Percentiles rank a stretch among this genome's conserved stretches.
phyloP scores from a whole-genome alignment of 1,140 invertebrate genomes.

The Phymastichus coffea region DNA sequence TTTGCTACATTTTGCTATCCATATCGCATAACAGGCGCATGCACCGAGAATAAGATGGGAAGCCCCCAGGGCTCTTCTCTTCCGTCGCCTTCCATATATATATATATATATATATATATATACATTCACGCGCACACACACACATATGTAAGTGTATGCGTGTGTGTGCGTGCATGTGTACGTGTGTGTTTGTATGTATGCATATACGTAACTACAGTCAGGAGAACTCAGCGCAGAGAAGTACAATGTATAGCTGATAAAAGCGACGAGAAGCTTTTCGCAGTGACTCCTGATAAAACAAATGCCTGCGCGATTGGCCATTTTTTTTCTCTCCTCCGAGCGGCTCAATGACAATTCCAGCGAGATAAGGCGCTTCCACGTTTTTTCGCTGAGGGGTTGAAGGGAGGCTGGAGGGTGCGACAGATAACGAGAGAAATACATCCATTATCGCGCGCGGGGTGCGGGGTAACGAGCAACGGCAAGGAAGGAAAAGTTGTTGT shows the following conservation, averaged over 20 bases:
- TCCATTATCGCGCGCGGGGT: not conserved
- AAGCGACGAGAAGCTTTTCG: too few species aligned
- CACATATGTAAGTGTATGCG: too few species aligned
- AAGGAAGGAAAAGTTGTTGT: conserved; percentile 5
- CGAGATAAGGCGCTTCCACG: not conserved
- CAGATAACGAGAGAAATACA: not conserved
- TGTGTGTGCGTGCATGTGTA: too few species aligned
- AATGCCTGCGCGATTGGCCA: conserved; percentile 24
- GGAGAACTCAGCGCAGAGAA: too few species aligned
- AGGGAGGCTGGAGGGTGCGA: too few species aligned
- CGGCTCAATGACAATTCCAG: conserved; percentile 22
- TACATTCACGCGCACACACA: too few species aligned
- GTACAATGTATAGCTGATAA: too few species aligned
- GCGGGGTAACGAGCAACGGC: too few species aligned
- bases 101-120: not conserved
- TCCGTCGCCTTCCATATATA: too few species aligned
- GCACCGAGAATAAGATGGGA: conserved; percentile 45
- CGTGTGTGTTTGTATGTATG: too few species aligned
- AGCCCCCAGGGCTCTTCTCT: conserved; percentile 43
- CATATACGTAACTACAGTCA: too few species aligned
- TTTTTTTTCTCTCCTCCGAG: conserved; percentile 15
- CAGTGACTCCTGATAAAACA: conserved; percentile 37
- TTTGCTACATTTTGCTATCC: conserved; percentile 40
- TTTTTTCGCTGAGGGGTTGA: not conserved
- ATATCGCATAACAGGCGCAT: conserved; percentile 42